Base-by-base conservation (phyloP, 1,140 invertebrate species). In the Brachionus sp. region DNA sequence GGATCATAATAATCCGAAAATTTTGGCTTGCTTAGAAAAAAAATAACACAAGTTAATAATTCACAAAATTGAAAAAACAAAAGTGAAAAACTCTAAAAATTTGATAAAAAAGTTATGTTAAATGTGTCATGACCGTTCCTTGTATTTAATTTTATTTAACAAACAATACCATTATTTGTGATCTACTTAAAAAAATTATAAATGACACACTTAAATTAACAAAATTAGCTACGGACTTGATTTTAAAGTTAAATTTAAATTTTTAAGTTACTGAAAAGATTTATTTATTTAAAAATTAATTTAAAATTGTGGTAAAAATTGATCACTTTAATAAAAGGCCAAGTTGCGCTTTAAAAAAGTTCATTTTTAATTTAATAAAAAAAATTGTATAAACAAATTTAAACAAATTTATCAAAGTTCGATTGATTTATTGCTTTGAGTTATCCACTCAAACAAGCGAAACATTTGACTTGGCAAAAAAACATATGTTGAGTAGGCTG, bases 391-490 rank as follows among this genome's bases (percentile, higher is more conserved):
- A 66, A n/a, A 66, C 19, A 57, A 13, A 50, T 3, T 25, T 23
- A 19, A 23, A 57, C 29, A 29, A 29, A 29, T 2, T 29, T 29
- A 25, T 57, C 50, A 57, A 23, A 57, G n/a, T 16, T 66, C 64
- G 2, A 66, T n/a, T 35, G 64, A 16, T 37, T 25, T 16, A 33
- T 33, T 13, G 25, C 12, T 37, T 3, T 66, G 25, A 12, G 35
- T 16, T 7, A 70, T 46, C 39, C 39, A 75, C 13, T 46, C 44
- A 10, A 75, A 44, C 7, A 75, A 75, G 13, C 70, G 16, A 7
- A 75, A 12, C 42, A 75, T 75, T 80, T 80, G 77, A 53, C 50
- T 80, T 57, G 77, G 77, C 33, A 80, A 80, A 80, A 80, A 80
- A 19, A 80, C 44, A 80, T 80, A 80, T 10, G 77, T 80, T 23